Conservation (phyloP, 2,797 vertebrate genomes). For the Acestrorhynchus altus region DNA sequence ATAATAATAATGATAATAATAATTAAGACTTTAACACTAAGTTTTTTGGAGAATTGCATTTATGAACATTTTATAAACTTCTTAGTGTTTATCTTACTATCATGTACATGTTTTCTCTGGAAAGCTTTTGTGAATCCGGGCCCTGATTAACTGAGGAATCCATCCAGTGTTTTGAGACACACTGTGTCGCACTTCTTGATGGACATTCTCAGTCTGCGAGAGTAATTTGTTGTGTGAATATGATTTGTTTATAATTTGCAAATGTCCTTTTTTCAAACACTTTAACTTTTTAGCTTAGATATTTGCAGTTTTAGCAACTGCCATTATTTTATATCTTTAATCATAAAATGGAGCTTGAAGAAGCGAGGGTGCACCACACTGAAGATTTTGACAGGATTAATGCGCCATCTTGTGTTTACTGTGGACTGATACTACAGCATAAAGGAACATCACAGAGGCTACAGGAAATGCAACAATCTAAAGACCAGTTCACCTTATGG, state of each 20-base stretch:
- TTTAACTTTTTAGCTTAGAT: not conserved
- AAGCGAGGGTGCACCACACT: not conserved
- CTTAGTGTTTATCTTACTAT: too few relatives aligned
- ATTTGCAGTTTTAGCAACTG: not conserved
- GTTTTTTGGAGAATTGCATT: too few relatives aligned
- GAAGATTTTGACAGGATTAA: not conserved
- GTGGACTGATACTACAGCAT: not conserved
- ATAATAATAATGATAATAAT: too few relatives aligned
- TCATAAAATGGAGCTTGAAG: not conserved
- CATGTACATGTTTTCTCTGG: too few relatives aligned
- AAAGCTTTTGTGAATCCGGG: too few relatives aligned
- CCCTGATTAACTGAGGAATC: too few relatives aligned
- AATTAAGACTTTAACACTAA: too few relatives aligned
- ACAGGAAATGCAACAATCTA: not conserved
- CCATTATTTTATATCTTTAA: not conserved
- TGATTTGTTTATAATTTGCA: too few relatives aligned
- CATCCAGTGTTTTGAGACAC: not conserved
- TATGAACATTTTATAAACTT: too few relatives aligned
- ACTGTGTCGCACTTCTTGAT: too few relatives aligned
- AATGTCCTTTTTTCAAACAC: not conserved
- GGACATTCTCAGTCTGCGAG: not conserved
- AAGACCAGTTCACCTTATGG: not conserved
- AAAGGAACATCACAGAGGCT: slow-evolving; percentile 9
- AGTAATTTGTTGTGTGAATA: not conserved
- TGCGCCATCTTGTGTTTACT: not conserved